Conservation (phyloP, 2,888 invertebrate species). For the Meandrusa payeni region DNA sequence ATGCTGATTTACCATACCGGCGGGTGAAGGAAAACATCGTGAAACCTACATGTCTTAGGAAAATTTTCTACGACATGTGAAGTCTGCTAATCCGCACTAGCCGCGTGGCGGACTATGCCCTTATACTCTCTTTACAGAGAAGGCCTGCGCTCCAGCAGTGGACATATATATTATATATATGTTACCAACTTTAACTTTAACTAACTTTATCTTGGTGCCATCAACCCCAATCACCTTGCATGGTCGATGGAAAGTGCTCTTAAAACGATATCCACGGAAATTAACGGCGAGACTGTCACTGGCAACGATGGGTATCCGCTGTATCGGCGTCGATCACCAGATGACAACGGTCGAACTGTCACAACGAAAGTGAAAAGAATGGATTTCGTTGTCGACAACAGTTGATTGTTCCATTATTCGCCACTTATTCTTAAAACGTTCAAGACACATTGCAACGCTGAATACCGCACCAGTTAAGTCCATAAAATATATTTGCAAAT, state of each 20-base stretch:
- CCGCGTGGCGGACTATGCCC: too few species aligned
- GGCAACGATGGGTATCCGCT: constrained; percentile 28
- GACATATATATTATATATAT: too few species aligned
- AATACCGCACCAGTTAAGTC: too few species aligned
- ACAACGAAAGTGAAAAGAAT: constrained; percentile 25
- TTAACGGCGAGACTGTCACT: constrained; percentile 38
- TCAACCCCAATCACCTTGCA: constrained; percentile 31
- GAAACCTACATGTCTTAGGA: too few species aligned
- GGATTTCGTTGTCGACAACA: constrained; percentile 28
- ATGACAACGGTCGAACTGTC: constrained; percentile 29
- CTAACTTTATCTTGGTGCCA: constrained; percentile 28
- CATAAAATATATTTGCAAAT: too few species aligned
- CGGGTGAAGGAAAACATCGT: too few species aligned
- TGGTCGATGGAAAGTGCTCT: constrained; percentile 30
- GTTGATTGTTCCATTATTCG: constrained; percentile 36
- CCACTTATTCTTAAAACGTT: constrained; percentile 34
- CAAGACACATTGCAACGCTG: constrained; percentile 33
- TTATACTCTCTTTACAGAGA: too few species aligned
- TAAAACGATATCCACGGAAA: constrained; percentile 48
- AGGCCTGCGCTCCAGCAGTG: too few species aligned
- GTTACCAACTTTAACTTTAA: too few species aligned
- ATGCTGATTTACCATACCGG: too few species aligned
- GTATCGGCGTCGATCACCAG: constrained; percentile 26
- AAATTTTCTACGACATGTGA: too few species aligned
- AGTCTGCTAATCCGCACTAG: too few species aligned